A percentile compares a stretch with the other conserved stretches of the same genome.
These are phyloP conservation scores for Altica lythri DNA, from an alignment of 2,888 invertebrate species.

Conservation along the genomic window DNA sequence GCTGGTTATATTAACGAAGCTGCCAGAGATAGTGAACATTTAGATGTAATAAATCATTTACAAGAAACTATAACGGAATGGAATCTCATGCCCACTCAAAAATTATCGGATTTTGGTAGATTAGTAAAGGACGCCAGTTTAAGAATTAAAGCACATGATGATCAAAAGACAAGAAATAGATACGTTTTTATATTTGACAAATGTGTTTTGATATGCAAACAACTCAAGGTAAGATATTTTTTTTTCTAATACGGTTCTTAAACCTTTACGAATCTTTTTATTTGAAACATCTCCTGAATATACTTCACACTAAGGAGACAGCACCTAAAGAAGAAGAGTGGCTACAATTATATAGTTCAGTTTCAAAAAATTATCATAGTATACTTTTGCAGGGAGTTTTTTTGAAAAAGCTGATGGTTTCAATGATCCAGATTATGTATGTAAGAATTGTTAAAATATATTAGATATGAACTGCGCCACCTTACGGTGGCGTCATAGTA, in stretches of 20 bases:
- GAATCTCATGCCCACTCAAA: slow-evolving; percentile 74
- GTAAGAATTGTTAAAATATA: too few relatives aligned
- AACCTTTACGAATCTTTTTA: background rate
- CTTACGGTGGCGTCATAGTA: too few relatives aligned
- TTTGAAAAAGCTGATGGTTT: too few relatives aligned
- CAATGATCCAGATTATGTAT: too few relatives aligned
- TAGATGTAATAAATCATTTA: slow-evolving; percentile 87
- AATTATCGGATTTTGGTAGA: slow-evolving; percentile 87
- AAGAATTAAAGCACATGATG: slow-evolving; percentile 86
- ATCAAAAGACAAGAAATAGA: slow-evolving; percentile 80
- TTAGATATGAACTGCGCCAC: too few relatives aligned
- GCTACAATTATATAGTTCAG: too few relatives aligned
- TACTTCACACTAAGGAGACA: too few relatives aligned
- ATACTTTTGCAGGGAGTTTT: too few relatives aligned
- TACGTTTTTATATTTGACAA: slow-evolving; percentile 98
- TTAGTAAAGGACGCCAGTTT: slow-evolving; percentile 93
- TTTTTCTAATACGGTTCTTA: background rate
- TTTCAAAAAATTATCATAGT: too few relatives aligned
- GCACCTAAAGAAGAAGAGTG: too few relatives aligned
- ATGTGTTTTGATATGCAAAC: slow-evolving; percentile 92
- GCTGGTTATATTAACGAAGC: slow-evolving; percentile 98
- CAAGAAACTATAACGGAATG: slow-evolving; percentile 86
- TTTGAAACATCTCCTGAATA: background rate
- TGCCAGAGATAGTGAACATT: slow-evolving; percentile 92
- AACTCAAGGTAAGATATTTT: slow-evolving; percentile 66